Conservation (phyloP, 2,797 vertebrate species). For the Todus mexicanus region DNA sequence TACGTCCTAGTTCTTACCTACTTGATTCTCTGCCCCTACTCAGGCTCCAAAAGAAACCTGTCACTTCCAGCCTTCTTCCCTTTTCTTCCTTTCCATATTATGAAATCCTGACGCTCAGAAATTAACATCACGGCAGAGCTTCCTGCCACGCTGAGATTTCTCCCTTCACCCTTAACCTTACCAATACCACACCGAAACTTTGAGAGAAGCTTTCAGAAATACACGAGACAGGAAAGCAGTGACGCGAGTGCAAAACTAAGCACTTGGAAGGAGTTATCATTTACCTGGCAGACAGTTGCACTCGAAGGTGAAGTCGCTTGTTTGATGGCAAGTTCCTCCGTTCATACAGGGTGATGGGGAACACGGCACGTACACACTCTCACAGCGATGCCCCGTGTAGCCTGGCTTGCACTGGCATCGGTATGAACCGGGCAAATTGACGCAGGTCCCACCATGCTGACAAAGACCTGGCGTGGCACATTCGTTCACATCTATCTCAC, state of each 20-base stretch:
- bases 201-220: background rate
- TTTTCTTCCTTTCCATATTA: background rate
- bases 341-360: slow-evolving; percentile 88
- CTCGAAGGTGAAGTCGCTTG: slow-evolving; percentile 82
- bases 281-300: slow-evolving; percentile 93
- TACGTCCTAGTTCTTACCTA: background rate
- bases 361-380: slow-evolving; percentile 84
- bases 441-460: slow-evolving; percentile 81
- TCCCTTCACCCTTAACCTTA: background rate
- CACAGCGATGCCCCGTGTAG: slow-evolving; percentile 86
- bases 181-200: accelerated
- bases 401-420: slow-evolving; percentile 81
- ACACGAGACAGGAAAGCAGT: background rate
- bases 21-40: background rate
- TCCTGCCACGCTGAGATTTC: background rate
- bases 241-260: background rate
- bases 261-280: accelerated
- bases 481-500: slow-evolving; percentile 89
- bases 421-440: slow-evolving; percentile 84
- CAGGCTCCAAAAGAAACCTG: background rate
- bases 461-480: slow-evolving; percentile 77
- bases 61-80: background rate
- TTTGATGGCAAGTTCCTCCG: slow-evolving; percentile 89
- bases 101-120: background rate
- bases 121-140: background rate